These are phyloP conservation scores for Calameuta filiformis DNA, from an alignment of 2,888 invertebrate species.

Conservation along the genomic window DNA sequence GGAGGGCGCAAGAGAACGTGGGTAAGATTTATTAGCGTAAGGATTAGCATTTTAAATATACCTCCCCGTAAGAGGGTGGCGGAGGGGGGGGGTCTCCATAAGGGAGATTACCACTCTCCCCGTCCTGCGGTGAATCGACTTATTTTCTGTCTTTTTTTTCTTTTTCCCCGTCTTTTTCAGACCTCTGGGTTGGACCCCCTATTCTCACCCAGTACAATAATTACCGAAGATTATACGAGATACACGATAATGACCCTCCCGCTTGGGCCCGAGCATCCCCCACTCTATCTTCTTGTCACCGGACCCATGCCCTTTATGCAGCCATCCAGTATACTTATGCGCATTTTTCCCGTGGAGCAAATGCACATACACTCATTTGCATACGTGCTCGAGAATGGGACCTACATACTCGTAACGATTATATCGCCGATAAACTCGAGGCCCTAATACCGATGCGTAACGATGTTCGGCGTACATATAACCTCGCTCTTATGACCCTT, in stretches of 20 bases:
- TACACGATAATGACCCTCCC: not conserved
- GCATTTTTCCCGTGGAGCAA: not conserved
- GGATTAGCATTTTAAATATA: slow-evolving; percentile 59
- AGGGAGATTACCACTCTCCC: not conserved
- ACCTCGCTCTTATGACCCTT: not conserved
- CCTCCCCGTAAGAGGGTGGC: slow-evolving; percentile 25
- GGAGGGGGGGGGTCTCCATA: not conserved
- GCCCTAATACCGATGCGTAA: not conserved
- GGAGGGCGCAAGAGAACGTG: slow-evolving; percentile 27
- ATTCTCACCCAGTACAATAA: not conserved
- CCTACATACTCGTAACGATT: not conserved
- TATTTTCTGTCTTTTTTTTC: not conserved
- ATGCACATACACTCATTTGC: not conserved
- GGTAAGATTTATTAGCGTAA: slow-evolving; percentile 53
- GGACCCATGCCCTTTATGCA: not conserved
- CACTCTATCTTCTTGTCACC: not conserved
- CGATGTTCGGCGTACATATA: not conserved
- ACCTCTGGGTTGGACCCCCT: not conserved
- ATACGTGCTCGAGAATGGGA: not conserved
- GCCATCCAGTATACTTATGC: not conserved
- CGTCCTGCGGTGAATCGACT: not conserved
- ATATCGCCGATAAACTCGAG: not conserved
- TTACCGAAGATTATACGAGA: slow-evolving; percentile 3
- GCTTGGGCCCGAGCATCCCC: not conserved
- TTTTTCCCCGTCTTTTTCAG: not conserved